Evolutionary conservation across 1,140 invertebrate species (phyloP).

Genomic region (Lucilia cuprina): DNA sequence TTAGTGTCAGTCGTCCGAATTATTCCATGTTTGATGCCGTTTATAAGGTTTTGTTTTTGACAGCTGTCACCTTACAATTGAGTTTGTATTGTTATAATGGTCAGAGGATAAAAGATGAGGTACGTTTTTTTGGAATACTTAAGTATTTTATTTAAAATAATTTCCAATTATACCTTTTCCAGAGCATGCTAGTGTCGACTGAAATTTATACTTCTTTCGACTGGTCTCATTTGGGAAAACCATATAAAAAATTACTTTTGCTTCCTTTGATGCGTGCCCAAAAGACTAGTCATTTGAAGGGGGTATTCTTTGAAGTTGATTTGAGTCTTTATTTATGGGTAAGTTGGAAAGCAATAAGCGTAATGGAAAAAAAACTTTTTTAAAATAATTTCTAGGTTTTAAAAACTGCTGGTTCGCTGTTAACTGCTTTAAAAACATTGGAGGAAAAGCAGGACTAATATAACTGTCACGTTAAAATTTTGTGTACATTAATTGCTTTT

Average conservation of each 20-base stretch:
- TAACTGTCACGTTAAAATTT: too few species aligned
- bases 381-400: not conserved
- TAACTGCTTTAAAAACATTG: not conserved
- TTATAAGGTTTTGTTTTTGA: constrained; percentile 42
- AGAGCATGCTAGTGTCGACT: not conserved
- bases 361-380: not conserved
- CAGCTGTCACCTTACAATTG: constrained; percentile 41
- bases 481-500: too few species aligned
- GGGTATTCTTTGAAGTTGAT: not conserved
- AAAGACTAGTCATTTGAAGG: not conserved
- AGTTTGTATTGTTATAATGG: constrained; percentile 46
- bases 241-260: not conserved
- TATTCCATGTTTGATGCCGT: constrained; percentile 44
- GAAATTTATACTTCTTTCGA: not conserved
- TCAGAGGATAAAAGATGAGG: constrained; percentile 45
- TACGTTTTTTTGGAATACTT: not conserved
- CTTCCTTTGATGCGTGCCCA: not conserved
- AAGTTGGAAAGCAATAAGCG: not conserved
- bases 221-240: not conserved
- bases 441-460: not conserved
- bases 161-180: not conserved
- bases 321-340: not conserved
- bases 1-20: constrained; percentile 42
- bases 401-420: not conserved
- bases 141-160: not conserved